Percentiles rank a stretch among this genome's conserved stretches.
Conservation (phyloP, 1,140 invertebrate species). For the Spodoptera frugiperda region DNA sequence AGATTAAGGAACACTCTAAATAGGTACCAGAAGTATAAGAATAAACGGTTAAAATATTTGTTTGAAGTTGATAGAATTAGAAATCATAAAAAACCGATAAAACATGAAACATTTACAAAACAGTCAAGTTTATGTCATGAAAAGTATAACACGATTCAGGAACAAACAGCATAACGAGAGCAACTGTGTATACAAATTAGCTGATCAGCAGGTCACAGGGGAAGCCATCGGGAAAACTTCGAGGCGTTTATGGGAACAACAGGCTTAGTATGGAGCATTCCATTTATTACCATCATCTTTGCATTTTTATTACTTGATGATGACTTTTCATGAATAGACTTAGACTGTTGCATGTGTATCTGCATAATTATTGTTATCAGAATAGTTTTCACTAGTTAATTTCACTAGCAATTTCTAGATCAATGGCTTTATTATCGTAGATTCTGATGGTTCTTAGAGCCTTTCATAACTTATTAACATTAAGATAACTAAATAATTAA, state of each 20-base stretch:
- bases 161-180: constrained; percentile 47
- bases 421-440: too few relatives aligned
- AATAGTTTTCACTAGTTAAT: too few relatives aligned
- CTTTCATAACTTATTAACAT: too few relatives aligned
- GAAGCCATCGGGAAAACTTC: not conserved
- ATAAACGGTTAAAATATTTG: too few relatives aligned
- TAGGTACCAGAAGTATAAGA: too few relatives aligned
- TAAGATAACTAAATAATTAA: too few relatives aligned
- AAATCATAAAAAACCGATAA: not conserved
- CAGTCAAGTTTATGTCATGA: not conserved
- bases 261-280: not conserved
- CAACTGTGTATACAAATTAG: constrained; percentile 52
- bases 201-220: constrained; percentile 31
- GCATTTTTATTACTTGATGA: not conserved
- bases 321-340: not conserved
- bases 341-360: too few relatives aligned
- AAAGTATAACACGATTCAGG: constrained; percentile 12
- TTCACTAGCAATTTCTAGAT: too few relatives aligned
- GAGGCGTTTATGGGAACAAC: not conserved
- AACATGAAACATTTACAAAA: constrained; percentile 19
- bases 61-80: too few relatives aligned
- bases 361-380: too few relatives aligned
- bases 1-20: not conserved
- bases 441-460: too few relatives aligned
- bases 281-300: not conserved